phyloP scores from a whole-genome alignment of 1,140 invertebrate species.

The Diprion similis region DNA sequence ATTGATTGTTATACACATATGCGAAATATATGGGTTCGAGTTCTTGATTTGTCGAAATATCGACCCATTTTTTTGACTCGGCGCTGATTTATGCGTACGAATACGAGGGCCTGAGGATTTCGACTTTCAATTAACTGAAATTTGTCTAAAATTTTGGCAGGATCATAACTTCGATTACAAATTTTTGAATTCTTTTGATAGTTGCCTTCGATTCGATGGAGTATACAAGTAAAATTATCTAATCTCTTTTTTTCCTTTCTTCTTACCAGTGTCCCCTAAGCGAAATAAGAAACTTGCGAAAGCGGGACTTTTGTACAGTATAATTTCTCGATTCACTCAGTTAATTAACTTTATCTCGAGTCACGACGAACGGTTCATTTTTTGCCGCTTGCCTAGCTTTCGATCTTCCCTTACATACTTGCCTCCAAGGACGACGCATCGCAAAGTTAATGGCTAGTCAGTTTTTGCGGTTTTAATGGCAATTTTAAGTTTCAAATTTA shows the following conservation, averaged over 20 bases:
- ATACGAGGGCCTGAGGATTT: too few species aligned
- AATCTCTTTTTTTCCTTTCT: too few species aligned
- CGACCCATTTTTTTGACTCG: too few species aligned
- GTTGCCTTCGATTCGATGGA: not conserved
- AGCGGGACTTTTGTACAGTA: not conserved
- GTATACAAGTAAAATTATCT: too few species aligned
- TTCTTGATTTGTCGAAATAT: not conserved
- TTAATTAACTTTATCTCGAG: not conserved
- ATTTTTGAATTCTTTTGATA: not conserved
- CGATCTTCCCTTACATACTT: not conserved
- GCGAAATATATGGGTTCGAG: not conserved
- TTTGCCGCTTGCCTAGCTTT: not conserved
- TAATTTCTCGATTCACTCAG: not conserved
- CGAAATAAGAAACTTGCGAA: too few species aligned
- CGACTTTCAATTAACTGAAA: too few species aligned
- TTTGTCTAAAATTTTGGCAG: too few species aligned
- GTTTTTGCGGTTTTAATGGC: not conserved
- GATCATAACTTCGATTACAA: too few species aligned
- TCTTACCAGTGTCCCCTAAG: too few species aligned
- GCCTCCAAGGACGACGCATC: not conserved
- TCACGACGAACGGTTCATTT: not conserved
- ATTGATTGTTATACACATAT: too few species aligned
- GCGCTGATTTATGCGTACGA: too few species aligned
- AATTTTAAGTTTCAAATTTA: too few species aligned
- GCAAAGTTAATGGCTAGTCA: not conserved